A percentile compares a stretch with the other conserved stretches of the same genome.
Conservation (phyloP, 1,140 invertebrate species). For the Melanaphis sacchari region DNA sequence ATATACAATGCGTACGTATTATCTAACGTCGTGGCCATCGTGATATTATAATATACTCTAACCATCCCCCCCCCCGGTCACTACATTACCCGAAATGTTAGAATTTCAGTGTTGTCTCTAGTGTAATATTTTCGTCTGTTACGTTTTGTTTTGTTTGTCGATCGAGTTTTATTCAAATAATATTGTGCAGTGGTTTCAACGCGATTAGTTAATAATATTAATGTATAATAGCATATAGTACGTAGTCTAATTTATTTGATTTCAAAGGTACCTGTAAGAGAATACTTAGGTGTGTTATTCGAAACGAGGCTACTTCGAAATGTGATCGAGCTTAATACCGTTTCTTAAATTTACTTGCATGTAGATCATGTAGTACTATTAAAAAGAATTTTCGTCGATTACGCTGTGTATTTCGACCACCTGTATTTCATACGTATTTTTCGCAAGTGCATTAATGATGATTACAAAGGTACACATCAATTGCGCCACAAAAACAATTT, state of each 20-base stretch:
- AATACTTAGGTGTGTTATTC: too few species aligned
- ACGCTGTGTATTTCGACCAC: neutral
- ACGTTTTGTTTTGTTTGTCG: neutral
- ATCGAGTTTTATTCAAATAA: neutral
- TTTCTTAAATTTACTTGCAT: neutral
- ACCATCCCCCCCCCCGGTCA: too few species aligned
- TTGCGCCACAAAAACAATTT: neutral
- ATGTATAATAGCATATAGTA: neutral
- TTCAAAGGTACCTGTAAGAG: neutral
- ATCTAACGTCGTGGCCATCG: neutral
- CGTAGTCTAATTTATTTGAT: neutral
- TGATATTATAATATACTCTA: neutral
- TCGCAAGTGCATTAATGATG: too few species aligned
- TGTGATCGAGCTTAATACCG: too few species aligned
- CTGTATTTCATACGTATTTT: too few species aligned
- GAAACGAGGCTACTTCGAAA: neutral
- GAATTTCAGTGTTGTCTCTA: neutral
- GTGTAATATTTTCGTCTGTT: neutral
- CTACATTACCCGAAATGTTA: neutral
- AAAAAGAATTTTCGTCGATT: neutral
- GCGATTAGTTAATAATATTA: neutral
- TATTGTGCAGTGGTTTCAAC: neutral
- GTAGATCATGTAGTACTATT: neutral
- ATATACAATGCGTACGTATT: too few species aligned
- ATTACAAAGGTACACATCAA: neutral